phyloP scores from a whole-genome alignment of 1,140 invertebrate species.

The Lordiphosa stackelbergi region DNA sequence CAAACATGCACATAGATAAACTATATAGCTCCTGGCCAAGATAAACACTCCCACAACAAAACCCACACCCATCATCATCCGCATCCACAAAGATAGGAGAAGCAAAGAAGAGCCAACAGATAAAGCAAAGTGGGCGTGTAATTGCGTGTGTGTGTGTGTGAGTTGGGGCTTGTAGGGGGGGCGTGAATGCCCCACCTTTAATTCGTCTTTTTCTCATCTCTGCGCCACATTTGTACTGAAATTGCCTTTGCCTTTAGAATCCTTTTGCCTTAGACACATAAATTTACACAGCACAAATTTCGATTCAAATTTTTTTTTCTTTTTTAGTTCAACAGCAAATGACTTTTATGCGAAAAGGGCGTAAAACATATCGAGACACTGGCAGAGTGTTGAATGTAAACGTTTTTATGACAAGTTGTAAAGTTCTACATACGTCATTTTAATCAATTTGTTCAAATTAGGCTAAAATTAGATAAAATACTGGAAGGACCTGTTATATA shows the following conservation, averaged over 20 bases:
- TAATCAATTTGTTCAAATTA: too few species aligned
- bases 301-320: constrained; percentile 34
- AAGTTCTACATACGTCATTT: too few species aligned
- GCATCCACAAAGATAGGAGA: constrained; percentile 21
- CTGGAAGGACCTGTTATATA: too few species aligned
- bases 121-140: constrained; percentile 58
- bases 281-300: constrained; percentile 49
- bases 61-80: neutral
- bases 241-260: constrained; percentile 31
- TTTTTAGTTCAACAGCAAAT: constrained; percentile 34
- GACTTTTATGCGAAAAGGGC: constrained; percentile 24
- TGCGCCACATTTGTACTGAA: constrained; percentile 15
- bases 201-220: constrained; percentile 9
- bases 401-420: too few species aligned
- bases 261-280: constrained; percentile 52
- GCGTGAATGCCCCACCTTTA: constrained; percentile 10
- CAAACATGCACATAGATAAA: constrained; percentile 74
- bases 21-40: constrained; percentile 67
- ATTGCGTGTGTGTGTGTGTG: constrained; percentile 38
- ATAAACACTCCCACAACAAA: constrained; percentile 50
- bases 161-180: constrained; percentile 10
- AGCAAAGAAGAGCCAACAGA: constrained; percentile 38
- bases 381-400: too few species aligned
- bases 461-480: too few species aligned
- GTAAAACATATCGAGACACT: neutral